Evolutionary conservation across 2,797 vertebrate species (phyloP), one percentile per base, ranked within the genome.

Genomic region (Myoxocephalus aenaeus): DNA sequence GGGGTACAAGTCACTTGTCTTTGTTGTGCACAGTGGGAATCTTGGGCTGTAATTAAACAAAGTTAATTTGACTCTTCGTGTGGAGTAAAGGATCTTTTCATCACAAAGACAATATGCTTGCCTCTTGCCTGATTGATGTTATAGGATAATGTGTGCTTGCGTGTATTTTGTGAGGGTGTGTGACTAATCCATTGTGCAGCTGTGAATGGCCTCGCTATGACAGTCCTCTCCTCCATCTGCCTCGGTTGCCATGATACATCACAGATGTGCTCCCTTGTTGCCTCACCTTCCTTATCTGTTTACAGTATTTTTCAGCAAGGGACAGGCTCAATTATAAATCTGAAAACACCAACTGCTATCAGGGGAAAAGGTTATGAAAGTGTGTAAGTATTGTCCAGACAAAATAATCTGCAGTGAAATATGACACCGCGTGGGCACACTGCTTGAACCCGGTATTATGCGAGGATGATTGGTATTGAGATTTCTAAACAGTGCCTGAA

Each of bases 211-310:
- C 86, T 88, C 87, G 79, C 68, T 80, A 79, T 84, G 86, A 86
- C 85, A 80, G 82, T 63, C 72, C 82, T 87, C 76, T 89, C 65
- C 84, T 91, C 85, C 87, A 80, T 90, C 89, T 89, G 86, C 87
- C 80, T 92, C 83, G 61, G 88, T 93, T 93, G 92, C 92, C 89
- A 88, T 90, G 89, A 91, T 89, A 87, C 90, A 81, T 86, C 83
- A 73, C 88, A 83, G 87, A 75, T 77, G 80, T 77, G 58, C 85
- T 90, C 90, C 75, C 77, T 75, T 56, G 74, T 77, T 83, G 65
- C 80, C 70, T 86, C 77, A 81, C 80, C 83, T 83, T 76, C 73
- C 50, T 83, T 78, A 76, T 85, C 79, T 70, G 61, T 66, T 84
- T 72, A 76, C 84, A 54, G 66, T 80, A 53, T 77, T 85, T 89